These are phyloP conservation scores for Seriola aureovittata DNA, from an alignment of 2,113 vertebrate genomes.

Conservation along the genomic window DNA sequence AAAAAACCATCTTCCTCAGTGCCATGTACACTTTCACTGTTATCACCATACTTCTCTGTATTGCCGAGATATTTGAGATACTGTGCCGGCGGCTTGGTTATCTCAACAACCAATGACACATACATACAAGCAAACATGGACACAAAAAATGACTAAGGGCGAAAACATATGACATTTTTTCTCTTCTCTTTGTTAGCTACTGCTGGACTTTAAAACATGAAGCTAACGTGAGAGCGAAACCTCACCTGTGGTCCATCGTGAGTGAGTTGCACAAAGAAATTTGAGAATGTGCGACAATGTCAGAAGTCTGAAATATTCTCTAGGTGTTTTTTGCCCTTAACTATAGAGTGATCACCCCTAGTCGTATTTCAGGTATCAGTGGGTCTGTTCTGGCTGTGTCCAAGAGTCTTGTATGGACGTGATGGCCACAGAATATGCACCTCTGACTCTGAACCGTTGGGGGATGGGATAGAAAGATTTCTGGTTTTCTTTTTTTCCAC, in stretches of 20 bases:
- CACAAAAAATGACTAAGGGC: not conserved
- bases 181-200: conserved; percentile 36
- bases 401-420: conserved; percentile 9
- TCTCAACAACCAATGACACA: conserved; percentile 82
- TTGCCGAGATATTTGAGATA: conserved; percentile 91
- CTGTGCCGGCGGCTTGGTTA: conserved; percentile 87
- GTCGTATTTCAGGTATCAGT: conserved; percentile 56
- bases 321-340: conserved; percentile 40
- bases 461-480: conserved; percentile 27
- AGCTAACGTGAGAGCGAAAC: conserved; percentile 31
- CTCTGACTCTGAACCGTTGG: conserved; percentile 54
- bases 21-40: conserved; percentile 92
- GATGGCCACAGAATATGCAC: conserved; percentile 45
- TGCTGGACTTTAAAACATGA: conserved; percentile 45
- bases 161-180: conserved; percentile 14
- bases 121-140: not conserved
- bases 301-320: conserved; percentile 41
- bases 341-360: conserved; percentile 34
- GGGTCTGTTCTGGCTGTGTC: conserved; percentile 50
- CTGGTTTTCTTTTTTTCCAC: conserved; percentile 17
- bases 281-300: conserved; percentile 23
- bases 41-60: conserved; percentile 89
- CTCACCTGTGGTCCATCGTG: conserved; percentile 40
- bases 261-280: conserved; percentile 41
- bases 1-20: conserved; percentile 94